Conservation (phyloP, 2,797 vertebrate genomes). For the Myoxocephalus aenaeus region DNA sequence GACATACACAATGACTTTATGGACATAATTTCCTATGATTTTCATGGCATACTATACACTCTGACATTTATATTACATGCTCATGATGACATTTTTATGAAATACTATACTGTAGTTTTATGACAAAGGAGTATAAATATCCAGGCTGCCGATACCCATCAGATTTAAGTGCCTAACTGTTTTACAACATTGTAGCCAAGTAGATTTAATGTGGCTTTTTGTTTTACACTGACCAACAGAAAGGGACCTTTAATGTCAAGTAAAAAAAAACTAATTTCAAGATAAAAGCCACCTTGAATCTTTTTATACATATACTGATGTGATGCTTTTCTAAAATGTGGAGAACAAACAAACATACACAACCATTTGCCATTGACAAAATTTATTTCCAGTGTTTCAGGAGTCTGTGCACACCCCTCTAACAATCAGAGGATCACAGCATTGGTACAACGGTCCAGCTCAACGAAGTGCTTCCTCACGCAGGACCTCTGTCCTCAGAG, state of each 20-base stretch:
- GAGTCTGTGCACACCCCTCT: conserved; percentile 79
- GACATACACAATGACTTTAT: no score
- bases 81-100: no score
- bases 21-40: no score
- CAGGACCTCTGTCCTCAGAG: conserved; percentile 68
- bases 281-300: no score
- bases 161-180: neutral
- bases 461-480: conserved; percentile 83
- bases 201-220: neutral
- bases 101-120: no score
- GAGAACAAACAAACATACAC: neutral
- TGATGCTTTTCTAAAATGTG: neutral
- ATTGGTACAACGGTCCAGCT: conserved; percentile 90
- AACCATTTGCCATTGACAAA: conserved; percentile 83
- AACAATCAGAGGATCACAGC: conserved; percentile 85
- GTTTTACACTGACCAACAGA: neutral
- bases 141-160: neutral
- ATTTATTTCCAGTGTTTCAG: conserved; percentile 99
- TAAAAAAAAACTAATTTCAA: neutral
- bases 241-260: neutral
- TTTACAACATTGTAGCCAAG: neutral
- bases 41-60: no score
- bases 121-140: neutral
- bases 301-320: no score
- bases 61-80: no score